Conservation (phyloP, 2,797 vertebrate genomes). For the Oreonectes daqikongensis region DNA sequence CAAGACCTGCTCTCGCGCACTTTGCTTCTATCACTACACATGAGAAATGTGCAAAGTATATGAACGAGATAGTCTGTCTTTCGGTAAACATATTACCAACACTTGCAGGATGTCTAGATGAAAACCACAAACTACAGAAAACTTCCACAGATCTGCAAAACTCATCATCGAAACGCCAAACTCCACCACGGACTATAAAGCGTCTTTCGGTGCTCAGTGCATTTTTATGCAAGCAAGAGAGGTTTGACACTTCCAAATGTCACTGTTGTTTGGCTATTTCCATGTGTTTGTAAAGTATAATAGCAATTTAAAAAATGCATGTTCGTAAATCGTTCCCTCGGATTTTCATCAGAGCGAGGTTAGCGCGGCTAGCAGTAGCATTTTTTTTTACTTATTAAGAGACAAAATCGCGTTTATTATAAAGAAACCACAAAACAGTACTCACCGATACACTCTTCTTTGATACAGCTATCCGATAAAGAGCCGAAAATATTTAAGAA, state of each 20-base stretch:
- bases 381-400: constrained; percentile 13
- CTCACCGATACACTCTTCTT: constrained; percentile 48
- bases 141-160: constrained; percentile 42
- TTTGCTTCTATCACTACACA: background rate
- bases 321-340: background rate
- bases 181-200: background rate
- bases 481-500: background rate
- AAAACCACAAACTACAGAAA: constrained; percentile 5
- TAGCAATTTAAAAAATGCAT: background rate
- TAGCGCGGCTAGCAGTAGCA: constrained; percentile 49
- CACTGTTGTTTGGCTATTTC: background rate
- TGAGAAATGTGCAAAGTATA: background rate
- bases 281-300: background rate
- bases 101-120: background rate
- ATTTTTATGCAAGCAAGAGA: background rate
- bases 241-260: no score
- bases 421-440: constrained; percentile 14
- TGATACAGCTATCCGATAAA: constrained; percentile 41
- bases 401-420: background rate
- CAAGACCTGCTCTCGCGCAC: background rate
- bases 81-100: background rate
- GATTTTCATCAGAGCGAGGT: constrained; percentile 33
- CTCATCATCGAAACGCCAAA: background rate
- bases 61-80: background rate
- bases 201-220: background rate